A percentile compares a stretch with the other conserved stretches of the same genome.
Evolutionary conservation across 2,888 invertebrate genomes (phyloP).

Genomic region (Cheilosia pagana): DNA sequence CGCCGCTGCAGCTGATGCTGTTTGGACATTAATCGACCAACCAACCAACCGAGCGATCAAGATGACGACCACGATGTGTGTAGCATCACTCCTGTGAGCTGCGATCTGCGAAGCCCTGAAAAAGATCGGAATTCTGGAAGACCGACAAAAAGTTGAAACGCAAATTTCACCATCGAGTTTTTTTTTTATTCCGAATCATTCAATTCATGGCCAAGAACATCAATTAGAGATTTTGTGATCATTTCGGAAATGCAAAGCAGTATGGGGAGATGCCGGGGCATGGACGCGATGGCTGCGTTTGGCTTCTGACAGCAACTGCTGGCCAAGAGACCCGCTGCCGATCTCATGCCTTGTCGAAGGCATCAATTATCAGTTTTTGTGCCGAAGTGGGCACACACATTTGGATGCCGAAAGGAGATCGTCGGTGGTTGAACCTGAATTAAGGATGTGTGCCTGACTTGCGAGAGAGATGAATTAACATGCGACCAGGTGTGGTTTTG

Average conservation of each 20-base stretch:
- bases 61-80: slow-evolving; percentile 22
- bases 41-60: slow-evolving; percentile 45
- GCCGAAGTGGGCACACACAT: slow-evolving; percentile 34
- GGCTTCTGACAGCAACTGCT: slow-evolving; percentile 54
- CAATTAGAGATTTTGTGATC: slow-evolving; percentile 75
- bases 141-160: slow-evolving; percentile 50
- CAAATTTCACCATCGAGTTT: slow-evolving; percentile 51
- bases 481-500: slow-evolving; percentile 76
- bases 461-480: slow-evolving; percentile 71
- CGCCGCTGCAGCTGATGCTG: slow-evolving; percentile 44
- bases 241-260: slow-evolving; percentile 72
- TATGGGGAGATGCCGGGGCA: background rate
- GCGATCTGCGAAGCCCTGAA: background rate
- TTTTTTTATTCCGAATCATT: slow-evolving; percentile 59
- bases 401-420: slow-evolving; percentile 69
- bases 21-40: slow-evolving; percentile 61
- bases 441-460: slow-evolving; percentile 75
- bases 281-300: slow-evolving; percentile 8
- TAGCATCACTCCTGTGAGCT: background rate
- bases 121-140: slow-evolving; percentile 63
- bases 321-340: slow-evolving; percentile 66
- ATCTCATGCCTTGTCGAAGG: slow-evolving; percentile 67
- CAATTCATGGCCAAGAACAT: slow-evolving; percentile 71
- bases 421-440: slow-evolving; percentile 74
- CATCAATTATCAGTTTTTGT: slow-evolving; percentile 75